Base-by-base conservation (phyloP, 2,797 vertebrate species). In the Urophycis tenuis region DNA sequence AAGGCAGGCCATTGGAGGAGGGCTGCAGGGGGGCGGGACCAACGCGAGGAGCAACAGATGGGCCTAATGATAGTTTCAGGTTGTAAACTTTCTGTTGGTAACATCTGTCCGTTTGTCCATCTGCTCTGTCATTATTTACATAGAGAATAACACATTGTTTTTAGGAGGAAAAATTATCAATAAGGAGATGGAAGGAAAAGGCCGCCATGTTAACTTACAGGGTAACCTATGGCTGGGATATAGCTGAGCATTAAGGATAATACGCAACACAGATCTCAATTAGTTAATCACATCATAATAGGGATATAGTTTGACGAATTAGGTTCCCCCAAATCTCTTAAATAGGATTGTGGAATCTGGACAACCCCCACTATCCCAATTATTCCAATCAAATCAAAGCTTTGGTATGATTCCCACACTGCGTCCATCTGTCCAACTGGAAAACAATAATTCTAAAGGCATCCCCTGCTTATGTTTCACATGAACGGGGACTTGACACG, bases 41-140 rank as follows among this genome's bases (percentile, higher is more conserved):
- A 78, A 60, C 77, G 33, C 82, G 17, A 83, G 84, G 76, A 92
- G 91, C 90, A 93, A 93, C 93, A 94, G 93, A 94, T 94, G 94
- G 93, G 88, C 85, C 83, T 87, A 86, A 90, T 91, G 85, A 89
- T 83, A 78, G 89, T 88, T 91, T 91, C 91, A 92, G 92, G 92
- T 93, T 93, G 90, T 92, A 92, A 93, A 93, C 89, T 92, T 94
- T 92, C 89, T 90, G 92, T 93, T 92, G 6, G 88, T 78, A 92
- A 94, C 93, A 94, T 94, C 93, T 94, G 93, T 92, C 91, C 86
- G 73, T 90, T 92, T 86, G 83, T 91, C 94, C 92, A 92, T 93
- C 92, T 94, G 93, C 82, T 90, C 84, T 30, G 67, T 85, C 80
- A 86, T 74, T 69, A 69, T 41, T 78, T 49, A 78, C 78, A 81